phyloP scores from a whole-genome alignment of 1,140 invertebrate genomes.

The Hycleus phaleratus region DNA sequence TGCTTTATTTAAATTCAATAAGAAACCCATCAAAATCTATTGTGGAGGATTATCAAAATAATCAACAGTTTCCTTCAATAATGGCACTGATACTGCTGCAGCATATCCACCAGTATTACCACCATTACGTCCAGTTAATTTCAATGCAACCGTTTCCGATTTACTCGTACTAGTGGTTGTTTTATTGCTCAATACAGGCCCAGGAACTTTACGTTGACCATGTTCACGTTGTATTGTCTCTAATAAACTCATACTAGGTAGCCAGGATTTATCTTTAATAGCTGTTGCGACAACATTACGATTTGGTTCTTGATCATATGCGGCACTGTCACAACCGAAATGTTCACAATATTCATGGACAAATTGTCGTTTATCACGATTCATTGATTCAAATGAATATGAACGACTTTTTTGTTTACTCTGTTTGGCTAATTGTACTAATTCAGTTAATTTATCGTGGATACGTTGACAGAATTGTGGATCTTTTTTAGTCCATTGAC shows the following conservation, averaged over 20 bases:
- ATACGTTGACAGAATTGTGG: conserved; percentile 71
- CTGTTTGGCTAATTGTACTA: conserved; percentile 83
- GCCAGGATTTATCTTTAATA: conserved; percentile 59
- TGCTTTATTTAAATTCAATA: neutral
- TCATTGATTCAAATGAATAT: conserved; percentile 89
- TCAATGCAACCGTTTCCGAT: conserved; percentile 30
- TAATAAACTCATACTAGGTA: conserved; percentile 75
- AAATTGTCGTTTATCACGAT: conserved; percentile 79
- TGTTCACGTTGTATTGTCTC: conserved; percentile 71
- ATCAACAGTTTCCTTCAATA: conserved; percentile 2
- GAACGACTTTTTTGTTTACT: conserved; percentile 51
- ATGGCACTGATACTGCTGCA: neutral
- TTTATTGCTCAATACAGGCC: conserved; percentile 43
- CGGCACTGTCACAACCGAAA: conserved; percentile 87
- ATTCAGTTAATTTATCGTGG: conserved; percentile 74
- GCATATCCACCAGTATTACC: neutral
- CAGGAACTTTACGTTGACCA: conserved; percentile 68
- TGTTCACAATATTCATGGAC: conserved; percentile 91
- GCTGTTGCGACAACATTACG: conserved; percentile 91
- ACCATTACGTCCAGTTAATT: conserved; percentile 11
- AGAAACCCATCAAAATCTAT: conserved; percentile 2
- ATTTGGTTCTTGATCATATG: conserved; percentile 91
- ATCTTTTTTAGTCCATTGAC: conserved; percentile 76
- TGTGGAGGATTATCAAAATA: conserved; percentile 13
- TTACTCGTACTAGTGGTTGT: conserved; percentile 1